These are phyloP conservation scores for Gavia stellata DNA, from an alignment of 2,113 vertebrate genomes.

Conservation along the genomic window DNA sequence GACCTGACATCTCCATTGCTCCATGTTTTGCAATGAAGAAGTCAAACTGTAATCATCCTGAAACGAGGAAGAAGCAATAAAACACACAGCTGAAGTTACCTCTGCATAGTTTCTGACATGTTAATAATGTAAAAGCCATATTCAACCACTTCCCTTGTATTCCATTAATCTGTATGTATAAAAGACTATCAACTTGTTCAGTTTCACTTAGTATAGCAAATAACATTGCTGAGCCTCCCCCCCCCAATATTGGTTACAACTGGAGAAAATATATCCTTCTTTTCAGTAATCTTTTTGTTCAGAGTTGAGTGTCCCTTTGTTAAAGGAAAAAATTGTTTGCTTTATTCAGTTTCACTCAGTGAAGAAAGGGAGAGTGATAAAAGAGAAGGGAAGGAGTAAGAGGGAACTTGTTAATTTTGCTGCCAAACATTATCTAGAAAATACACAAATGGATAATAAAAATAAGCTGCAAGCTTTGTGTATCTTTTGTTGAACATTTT, in stretches of 20 bases:
- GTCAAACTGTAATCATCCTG: not conserved
- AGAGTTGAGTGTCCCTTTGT: not conserved
- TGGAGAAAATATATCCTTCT: not conserved
- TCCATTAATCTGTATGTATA: not conserved
- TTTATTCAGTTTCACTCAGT: not conserved
- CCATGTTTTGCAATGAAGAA: not conserved
- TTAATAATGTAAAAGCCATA: not conserved
- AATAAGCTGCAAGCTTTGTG: not conserved
- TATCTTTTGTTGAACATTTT: not conserved
- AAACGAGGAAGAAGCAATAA: not conserved
- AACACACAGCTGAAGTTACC: not conserved
- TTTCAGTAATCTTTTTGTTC: not conserved
- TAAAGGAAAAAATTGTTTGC: not conserved
- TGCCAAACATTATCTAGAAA: not conserved
- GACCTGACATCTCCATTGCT: not conserved
- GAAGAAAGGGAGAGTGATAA: not conserved
- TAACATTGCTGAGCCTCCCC: not conserved
- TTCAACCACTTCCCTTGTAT: not conserved
- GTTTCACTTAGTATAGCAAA: not conserved
- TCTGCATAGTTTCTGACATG: not conserved
- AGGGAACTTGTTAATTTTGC: not conserved
- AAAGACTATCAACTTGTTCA: not conserved
- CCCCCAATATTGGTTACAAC: fast-evolving
- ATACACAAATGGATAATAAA: not conserved
- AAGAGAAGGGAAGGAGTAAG: not conserved